Percentiles rank a stretch among this genome's conserved stretches.
Conservation (phyloP, 2,888 invertebrate genomes). For the Cosmopolites sordidus region DNA sequence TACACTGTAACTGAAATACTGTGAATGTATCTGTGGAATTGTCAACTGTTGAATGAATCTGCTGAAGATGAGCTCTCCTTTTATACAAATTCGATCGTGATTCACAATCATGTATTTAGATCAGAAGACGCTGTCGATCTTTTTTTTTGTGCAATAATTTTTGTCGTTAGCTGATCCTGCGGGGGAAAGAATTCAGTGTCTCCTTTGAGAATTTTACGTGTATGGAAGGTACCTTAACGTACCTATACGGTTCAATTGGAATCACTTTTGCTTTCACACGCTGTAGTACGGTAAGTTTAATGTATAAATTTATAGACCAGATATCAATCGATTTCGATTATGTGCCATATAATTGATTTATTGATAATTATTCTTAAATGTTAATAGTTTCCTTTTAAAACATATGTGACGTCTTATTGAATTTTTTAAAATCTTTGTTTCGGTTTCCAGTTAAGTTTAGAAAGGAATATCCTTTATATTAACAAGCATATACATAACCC, state of each 20-base stretch:
- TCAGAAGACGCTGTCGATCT: conserved; percentile 32
- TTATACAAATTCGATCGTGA: conserved; percentile 48
- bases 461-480: no score
- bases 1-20: not conserved
- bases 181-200: conserved; percentile 29
- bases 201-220: conserved; percentile 15
- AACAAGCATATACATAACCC: no score
- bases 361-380: no score
- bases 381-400: no score
- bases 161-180: conserved; percentile 26
- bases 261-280: conserved; percentile 36
- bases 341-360: no score
- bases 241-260: conserved; percentile 7
- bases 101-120: conserved; percentile 47
- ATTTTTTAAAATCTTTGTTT: no score
- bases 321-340: no score
- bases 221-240: conserved; percentile 11
- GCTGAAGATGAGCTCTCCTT: conserved; percentile 36
- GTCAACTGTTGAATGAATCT: conserved; percentile 42
- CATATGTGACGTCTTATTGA: no score
- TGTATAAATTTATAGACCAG: no score
- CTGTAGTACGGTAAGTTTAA: not conserved
- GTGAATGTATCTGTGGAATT: conserved; percentile 25
- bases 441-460: no score
- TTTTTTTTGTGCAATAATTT: conserved; percentile 40